A percentile compares a stretch with the other conserved stretches of the same genome.
Conservation (phyloP, 2,888 invertebrate genomes). For the Rhagophthalmus giganteus region DNA sequence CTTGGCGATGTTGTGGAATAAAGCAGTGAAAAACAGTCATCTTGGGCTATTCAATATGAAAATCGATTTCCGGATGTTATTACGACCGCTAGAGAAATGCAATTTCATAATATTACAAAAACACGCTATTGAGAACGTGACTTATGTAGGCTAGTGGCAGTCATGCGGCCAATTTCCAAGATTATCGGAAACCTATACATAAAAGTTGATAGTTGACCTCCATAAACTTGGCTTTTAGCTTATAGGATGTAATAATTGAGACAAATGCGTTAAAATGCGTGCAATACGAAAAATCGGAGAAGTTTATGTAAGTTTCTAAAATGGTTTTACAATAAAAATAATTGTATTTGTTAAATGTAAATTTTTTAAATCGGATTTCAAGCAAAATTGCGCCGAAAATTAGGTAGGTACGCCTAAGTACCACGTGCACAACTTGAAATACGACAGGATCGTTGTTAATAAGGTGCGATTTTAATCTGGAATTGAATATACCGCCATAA, state of each 20-base stretch:
- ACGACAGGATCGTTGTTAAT: no score
- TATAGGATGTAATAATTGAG: constrained; percentile 23
- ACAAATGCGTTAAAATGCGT: constrained; percentile 18
- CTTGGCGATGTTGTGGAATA: constrained; percentile 11
- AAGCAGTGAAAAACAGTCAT: constrained; percentile 18
- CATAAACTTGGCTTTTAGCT: constrained; percentile 21
- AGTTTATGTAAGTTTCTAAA: constrained; percentile 5
- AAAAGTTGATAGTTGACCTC: constrained; percentile 26
- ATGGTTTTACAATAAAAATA: constrained; percentile 1
- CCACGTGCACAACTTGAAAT: no score
- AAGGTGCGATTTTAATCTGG: no score
- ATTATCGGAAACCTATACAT: constrained; percentile 35
- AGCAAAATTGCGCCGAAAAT: no score
- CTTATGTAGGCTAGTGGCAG: constrained; percentile 32
- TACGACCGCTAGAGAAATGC: constrained; percentile 27
- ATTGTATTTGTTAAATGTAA: no score
- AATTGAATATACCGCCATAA: no score
- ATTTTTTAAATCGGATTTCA: no score
- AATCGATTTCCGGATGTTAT: constrained; percentile 26
- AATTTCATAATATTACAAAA: constrained; percentile 34
- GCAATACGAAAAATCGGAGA: constrained; percentile 11
- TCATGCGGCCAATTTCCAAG: constrained; percentile 31
- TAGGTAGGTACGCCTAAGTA: no score
- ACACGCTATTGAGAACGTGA: constrained; percentile 30
- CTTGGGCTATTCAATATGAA: constrained; percentile 19